Base-by-base conservation (phyloP, 2,113 vertebrate genomes). In the Eclectus roratus region DNA sequence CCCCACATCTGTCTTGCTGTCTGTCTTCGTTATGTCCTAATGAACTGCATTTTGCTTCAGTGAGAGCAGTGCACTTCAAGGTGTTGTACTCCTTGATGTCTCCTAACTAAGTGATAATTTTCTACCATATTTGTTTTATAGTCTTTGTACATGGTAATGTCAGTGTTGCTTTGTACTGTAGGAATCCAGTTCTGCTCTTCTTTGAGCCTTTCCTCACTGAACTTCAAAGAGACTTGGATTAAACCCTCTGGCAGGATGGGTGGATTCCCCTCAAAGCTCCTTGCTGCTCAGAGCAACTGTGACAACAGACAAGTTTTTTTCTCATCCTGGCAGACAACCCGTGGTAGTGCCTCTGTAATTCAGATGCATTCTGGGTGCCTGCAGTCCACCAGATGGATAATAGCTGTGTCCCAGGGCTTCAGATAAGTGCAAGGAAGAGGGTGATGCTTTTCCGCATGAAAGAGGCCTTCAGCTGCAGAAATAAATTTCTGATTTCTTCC, bases 221-320 rank as follows among this genome's bases (percentile, higher is more conserved):
- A 81, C 49, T 93, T 97, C 83, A 90, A 79, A 92, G 88, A 81
- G 65, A 44, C 53, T 87, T n/a, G 27, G 28, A 95, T 89, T 39
- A 94, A 96, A 94, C 83, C 85, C 64, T 77, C 65, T 90, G 80
- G 72, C 52, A 76, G 73, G 55, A 25, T 81, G 73, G 89, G 77
- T 93, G 91, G 73, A 9, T 94, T 94, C 61, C 56, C 17, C 50
- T 91, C 70, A 60, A 63, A 93, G 60, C 53, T 89, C 71, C 58
- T 58, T 73, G 71, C 81, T 96, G 64, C 79, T 47, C 77, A 88
- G 53, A 58, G 71, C 33, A 21, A 27, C 85, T 79, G 43, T 55
- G 56, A 46, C 86, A 85, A 86, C 80, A 78, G 79, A 71, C 82
- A 93, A 55, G 69, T 20, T 76, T 79, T 93, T 68, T 86, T 64